These are phyloP conservation scores for Tetragonula carbonaria DNA, from an alignment of 2,888 invertebrate genomes.

Conservation along the genomic window DNA sequence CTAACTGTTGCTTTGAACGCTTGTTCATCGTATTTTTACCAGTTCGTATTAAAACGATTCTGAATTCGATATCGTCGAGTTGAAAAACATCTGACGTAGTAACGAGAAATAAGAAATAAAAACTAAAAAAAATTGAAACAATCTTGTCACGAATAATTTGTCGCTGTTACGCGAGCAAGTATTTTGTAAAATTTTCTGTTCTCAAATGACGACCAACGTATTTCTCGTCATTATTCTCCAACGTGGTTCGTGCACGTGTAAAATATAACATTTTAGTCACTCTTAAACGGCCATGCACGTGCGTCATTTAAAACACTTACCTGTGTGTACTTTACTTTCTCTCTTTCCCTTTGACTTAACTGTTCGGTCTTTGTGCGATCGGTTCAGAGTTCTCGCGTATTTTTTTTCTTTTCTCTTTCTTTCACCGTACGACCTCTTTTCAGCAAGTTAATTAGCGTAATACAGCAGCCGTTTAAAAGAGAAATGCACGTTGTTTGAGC, in stretches of 20 bases:
- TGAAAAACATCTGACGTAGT: too few relatives aligned
- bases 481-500: background rate
- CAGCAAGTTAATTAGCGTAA: background rate
- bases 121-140: too few relatives aligned
- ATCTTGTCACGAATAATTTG: background rate
- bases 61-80: too few relatives aligned
- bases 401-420: background rate
- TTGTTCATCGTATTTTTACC: too few relatives aligned
- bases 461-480: background rate
- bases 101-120: too few relatives aligned
- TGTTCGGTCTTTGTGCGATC: constrained; percentile 10
- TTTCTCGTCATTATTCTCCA: background rate
- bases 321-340: constrained; percentile 1
- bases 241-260: background rate
- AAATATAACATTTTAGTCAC: constrained; percentile 6
- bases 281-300: background rate
- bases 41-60: too few relatives aligned
- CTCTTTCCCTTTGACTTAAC: constrained; percentile 7
- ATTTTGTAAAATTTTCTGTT: background rate
- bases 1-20: too few relatives aligned
- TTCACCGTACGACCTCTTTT: background rate
- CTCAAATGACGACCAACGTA: background rate
- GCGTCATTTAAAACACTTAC: constrained; percentile 11
- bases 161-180: background rate
- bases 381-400: background rate